Base-by-base conservation (phyloP, 2,888 invertebrate genomes). In the Idaea dimidiata region DNA sequence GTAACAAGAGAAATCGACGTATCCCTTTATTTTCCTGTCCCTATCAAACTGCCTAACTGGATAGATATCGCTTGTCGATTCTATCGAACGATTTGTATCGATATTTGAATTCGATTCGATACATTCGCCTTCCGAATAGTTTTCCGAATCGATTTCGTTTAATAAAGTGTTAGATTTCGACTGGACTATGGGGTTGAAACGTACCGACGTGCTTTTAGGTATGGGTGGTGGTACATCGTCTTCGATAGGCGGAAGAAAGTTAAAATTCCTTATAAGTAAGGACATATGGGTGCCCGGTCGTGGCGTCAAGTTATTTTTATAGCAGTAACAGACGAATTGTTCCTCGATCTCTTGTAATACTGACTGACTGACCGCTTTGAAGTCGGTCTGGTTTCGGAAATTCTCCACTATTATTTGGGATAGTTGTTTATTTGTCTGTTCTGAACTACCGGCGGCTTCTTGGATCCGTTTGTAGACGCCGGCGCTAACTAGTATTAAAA, bases 1-100 rank as follows among this genome's bases (percentile, higher is more conserved):
- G 88, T 96, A 98, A 76, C 95, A 95, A 0, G 95, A 93, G 83
- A 98, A 98, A 83, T 97, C 96, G 0, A 98, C 97, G 80, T 98
- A 98, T 0, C 97, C 94, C 61, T 94, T 94, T 2, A 98, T 95
- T 77, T 94, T 94, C 18, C 95, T 94, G 77, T 96, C 95, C 71
- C 93, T 94, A 75, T 96, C 95, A 54, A 83, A 86, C 32, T 82
- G 80, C 53, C 84, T 75, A 0, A 80, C 81, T 1, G 89, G 86
- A 73, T 91, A 89, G 0, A 89, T 84, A 75, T 91, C 91, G 0
- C 89, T 89, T 1, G 81, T 84, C n/a, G 89, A 88, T 60, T 91
- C 87, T 31, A 86, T 82, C 17, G 90, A 89, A 54, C 85, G 74
- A 80, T 90, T 88, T 1, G 91, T 89, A 70, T 91, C 88, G 6